Base-by-base conservation (phyloP, 2,113 vertebrate genomes). In the Aspiorhynchus laticeps region DNA sequence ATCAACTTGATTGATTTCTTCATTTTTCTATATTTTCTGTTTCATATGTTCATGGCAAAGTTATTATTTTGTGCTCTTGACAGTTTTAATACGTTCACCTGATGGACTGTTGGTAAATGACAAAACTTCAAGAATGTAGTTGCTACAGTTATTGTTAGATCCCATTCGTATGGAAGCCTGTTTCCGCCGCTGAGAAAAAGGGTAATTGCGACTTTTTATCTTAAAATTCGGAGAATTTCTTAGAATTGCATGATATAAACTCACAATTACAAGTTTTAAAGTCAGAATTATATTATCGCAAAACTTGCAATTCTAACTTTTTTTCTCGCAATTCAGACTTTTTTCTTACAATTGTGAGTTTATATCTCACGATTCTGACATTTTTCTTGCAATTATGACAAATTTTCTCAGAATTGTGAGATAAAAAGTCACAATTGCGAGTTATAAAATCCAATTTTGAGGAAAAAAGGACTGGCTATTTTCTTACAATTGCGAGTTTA, bases 1-100 rank as follows among this genome's bases (percentile, higher is more conserved):
- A 88, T 85, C 82, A 63, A 33, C 65, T 24, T 88, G 82, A 61
- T 38, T 28, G 15, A 61, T 33, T 84, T 75, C 75, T 38, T 84
- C 10, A 17, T 76, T 53, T 87, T 28, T 75, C n/a, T 61, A 33
- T 21, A 43, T 59, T 33, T 67, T 63, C 31, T 80, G 21, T 67
- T 48, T 74, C 43, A 26, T 67, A n/a, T 38, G 5, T 26, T 28
- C 56, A 26, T 48, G 2, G 4, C 36, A n/a, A 41, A 73, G 41
- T 73, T 12, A n/a, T n/a, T n/a, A 73, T 73, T 38, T 73, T 73
- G 21, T 12, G 21, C 21, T n/a, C 21, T 38, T 71, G 4, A 41
- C 10, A 41, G 10, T 73, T 73, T 73, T 73, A 12, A 24, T 73
- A 5, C 69, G 69, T 73, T 73, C 36, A 6, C 33, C n/a, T 65